Evolutionary conservation across 92 coral and sea anemone species (phyloP), one percentile per base, ranked within the genome.

Genomic region (Blastomussa wellsi): DNA sequence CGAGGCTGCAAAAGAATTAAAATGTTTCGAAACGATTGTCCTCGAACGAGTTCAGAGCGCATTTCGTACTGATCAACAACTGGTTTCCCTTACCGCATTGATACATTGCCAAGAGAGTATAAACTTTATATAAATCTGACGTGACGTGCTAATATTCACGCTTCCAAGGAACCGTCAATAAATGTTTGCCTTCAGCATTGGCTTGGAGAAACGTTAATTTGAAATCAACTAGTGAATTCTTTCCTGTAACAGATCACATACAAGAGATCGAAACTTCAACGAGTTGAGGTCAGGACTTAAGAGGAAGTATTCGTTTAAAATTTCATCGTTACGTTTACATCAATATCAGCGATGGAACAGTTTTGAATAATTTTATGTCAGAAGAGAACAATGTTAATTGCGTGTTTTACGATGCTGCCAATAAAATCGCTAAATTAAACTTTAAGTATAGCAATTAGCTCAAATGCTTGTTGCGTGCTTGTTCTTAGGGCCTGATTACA

Each of bases 311-410:
- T 72, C 52, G n/a, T 4, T 24, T 20, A 41, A n/a, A n/a, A 11
- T 3, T 44, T n/a, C 15, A 10, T 60, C 78, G 16, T 42, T 1
- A 41, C 17, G 17, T 20, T 32, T 52, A 20, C 22, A 29, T 17
- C 79, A 74, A 29, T 26, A 74, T 74, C 37, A 20, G 29, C 35
- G 42, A 31, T 76, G n/a, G 7, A 29, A 35, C 44, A 33, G 16
- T 24, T 52, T 76, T 52, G 66, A 76, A 76, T 77, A 55, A 77
- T 77, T 31, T 52, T 32, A 36, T 49, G 66, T 62, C 68, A 62
- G 11, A 26, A 14, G 68, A 35, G 11, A 62, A 3, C 32, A 62
- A 62, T 28, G 68, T 62, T 24, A 16, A 62, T 1, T 28, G 29
- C 68, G 35, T 26, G 8, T 8, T 62, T 62, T 2, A 62, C 33